Conservation (phyloP, 2,888 invertebrate genomes). For the Chymomyza amoena region DNA sequence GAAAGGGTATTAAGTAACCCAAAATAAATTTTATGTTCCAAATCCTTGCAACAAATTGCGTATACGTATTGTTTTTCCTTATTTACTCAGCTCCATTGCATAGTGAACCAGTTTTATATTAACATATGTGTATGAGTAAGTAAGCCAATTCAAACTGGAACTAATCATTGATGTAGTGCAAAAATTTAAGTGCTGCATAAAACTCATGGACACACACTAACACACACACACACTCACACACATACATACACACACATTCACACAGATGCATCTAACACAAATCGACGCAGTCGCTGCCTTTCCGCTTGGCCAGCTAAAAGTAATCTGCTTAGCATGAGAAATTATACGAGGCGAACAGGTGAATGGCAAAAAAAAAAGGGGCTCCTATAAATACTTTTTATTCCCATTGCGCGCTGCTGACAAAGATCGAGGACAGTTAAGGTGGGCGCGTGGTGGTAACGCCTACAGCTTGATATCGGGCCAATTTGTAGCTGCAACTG, state of each 20-base stretch:
- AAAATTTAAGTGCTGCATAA: constrained; percentile 52
- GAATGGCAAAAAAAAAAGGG: constrained; percentile 6
- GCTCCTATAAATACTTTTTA: neutral
- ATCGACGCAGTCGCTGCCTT: constrained; percentile 51
- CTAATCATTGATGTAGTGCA: constrained; percentile 35
- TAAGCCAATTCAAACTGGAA: neutral
- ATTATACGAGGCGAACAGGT: constrained; percentile 53
- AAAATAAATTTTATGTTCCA: too few species aligned
- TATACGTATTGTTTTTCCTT: neutral
- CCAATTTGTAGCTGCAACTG: neutral
- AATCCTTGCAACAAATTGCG: neutral
- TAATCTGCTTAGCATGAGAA: constrained; percentile 60
- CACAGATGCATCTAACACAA: neutral
- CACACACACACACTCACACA: neutral
- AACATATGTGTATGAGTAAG: neutral
- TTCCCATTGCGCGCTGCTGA: neutral
- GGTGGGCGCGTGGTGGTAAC: neutral
- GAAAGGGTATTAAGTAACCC: too few species aligned
- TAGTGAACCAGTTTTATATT: neutral
- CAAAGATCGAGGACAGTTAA: neutral
- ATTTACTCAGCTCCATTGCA: neutral
- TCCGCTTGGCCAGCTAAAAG: constrained; percentile 43
- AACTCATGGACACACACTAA: neutral
- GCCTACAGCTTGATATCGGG: neutral
- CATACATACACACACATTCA: neutral